Conservation (phyloP, 2,113 vertebrate species). For the Cyprinodon variegatus region DNA sequence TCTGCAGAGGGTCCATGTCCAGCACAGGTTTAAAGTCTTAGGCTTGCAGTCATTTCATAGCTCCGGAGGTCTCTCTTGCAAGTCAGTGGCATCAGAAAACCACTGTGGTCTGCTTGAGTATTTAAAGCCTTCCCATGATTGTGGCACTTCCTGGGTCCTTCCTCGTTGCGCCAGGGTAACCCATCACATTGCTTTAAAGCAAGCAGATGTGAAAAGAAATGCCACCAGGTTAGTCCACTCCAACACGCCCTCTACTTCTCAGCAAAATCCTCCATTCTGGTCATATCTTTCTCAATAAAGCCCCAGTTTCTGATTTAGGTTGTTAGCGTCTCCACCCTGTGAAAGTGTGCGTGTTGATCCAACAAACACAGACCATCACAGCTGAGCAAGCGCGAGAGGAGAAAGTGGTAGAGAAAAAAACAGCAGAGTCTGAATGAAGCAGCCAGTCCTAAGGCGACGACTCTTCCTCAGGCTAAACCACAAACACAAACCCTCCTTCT, state of each 20-base stretch:
- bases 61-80: slow-evolving; percentile 10
- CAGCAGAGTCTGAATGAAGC: slow-evolving; percentile 51
- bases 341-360: slow-evolving; percentile 59
- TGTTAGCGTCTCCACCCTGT: slow-evolving; percentile 28
- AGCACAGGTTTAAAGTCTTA: slow-evolving; percentile 14
- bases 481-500: slow-evolving; percentile 64
- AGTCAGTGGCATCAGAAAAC: slow-evolving; percentile 7
- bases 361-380: slow-evolving; percentile 50
- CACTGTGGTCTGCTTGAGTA: slow-evolving; percentile 9
- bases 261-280: slow-evolving; percentile 29
- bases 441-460: slow-evolving; percentile 48
- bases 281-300: slow-evolving; percentile 12
- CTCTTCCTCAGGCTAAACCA: slow-evolving; percentile 54
- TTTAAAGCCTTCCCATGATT: slow-evolving; percentile 48
- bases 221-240: slow-evolving; percentile 18
- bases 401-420: slow-evolving; percentile 34
- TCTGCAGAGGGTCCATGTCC: slow-evolving; percentile 16
- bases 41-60: slow-evolving; percentile 20
- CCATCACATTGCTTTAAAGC: slow-evolving; percentile 47
- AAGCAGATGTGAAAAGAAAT: not conserved
- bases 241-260: not conserved
- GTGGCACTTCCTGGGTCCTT: slow-evolving; percentile 40
- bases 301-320: slow-evolving; percentile 24
- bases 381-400: slow-evolving; percentile 10
- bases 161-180: slow-evolving; percentile 36